These are phyloP conservation scores for Antennarius maculatus DNA, from an alignment of 2,797 vertebrate genomes.

Conservation along the genomic window DNA sequence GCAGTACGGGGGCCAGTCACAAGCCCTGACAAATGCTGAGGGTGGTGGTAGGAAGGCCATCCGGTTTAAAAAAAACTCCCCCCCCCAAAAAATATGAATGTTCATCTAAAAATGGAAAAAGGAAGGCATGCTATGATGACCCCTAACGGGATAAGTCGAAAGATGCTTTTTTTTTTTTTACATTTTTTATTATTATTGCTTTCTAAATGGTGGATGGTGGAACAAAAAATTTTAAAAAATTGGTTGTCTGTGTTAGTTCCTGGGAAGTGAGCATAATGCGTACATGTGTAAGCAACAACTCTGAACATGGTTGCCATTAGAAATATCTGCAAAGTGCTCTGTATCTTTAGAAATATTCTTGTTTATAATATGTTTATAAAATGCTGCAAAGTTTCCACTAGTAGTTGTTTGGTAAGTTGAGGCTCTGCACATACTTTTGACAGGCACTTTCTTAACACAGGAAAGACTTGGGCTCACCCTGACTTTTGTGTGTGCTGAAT, in stretches of 20 bases:
- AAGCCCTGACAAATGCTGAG: no score
- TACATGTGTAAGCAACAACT: no score
- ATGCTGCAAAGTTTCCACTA: not conserved
- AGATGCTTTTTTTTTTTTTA: no score
- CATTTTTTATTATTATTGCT: no score
- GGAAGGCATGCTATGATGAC: no score
- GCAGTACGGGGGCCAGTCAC: no score
- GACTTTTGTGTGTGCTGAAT: conserved; percentile 15
- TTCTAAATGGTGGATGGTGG: conserved; percentile 9
- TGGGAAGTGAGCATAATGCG: no score
- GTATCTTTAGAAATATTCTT: conserved; percentile 7
- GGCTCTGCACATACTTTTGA: not conserved
- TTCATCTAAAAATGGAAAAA: no score
- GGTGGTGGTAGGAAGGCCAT: no score
- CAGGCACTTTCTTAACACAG: conserved; percentile 17
- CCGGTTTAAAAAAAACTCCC: no score
- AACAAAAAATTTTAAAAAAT: conserved; percentile 5
- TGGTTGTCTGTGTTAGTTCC: not conserved
- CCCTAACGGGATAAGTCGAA: no score
- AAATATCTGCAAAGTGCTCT: not conserved
- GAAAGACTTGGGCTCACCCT: conserved; percentile 37
- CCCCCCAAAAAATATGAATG: no score
- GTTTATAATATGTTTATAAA: not conserved
- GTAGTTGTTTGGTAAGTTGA: not conserved
- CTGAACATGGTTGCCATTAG: not conserved